Conservation (phyloP, 2,888 invertebrate genomes). For the Parnassius mnemosyne region DNA sequence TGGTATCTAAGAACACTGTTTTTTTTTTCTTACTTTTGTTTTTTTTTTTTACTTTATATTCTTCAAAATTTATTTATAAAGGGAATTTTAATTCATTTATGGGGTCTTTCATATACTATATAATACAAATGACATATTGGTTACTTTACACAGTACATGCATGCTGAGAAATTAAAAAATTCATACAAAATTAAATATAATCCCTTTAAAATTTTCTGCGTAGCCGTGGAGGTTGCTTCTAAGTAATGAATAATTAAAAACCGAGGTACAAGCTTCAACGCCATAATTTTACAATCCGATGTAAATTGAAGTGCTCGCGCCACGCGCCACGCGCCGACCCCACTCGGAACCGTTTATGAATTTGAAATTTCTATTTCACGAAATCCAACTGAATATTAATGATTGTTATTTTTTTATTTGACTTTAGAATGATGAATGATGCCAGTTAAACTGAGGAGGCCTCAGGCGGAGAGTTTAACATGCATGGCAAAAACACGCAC, state of each 20-base stretch:
- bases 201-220: background rate
- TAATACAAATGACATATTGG: too few species aligned
- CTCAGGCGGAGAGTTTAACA: too few species aligned
- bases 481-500: too few species aligned
- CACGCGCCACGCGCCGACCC: background rate
- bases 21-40: too few species aligned
- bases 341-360: slow-evolving; percentile 12
- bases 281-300: background rate
- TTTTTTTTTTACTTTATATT: too few species aligned
- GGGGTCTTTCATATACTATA: too few species aligned
- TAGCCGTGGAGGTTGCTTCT: background rate
- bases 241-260: slow-evolving; percentile 12
- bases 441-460: too few species aligned
- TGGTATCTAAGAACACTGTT: too few species aligned
- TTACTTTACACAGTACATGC: too few species aligned
- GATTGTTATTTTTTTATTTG: too few species aligned
- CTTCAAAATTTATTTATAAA: background rate
- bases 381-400: background rate
- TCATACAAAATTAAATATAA: background rate
- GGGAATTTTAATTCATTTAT: background rate
- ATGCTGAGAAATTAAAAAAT: too few species aligned
- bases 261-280: background rate
- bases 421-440: too few species aligned
- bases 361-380: slow-evolving; percentile 12
- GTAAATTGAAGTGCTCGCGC: slow-evolving; percentile 7